Percentiles rank a stretch among this genome's conserved stretches.
These are phyloP conservation scores for Florisuga fusca DNA, from an alignment of 2,797 vertebrate species.

Conservation along the genomic window DNA sequence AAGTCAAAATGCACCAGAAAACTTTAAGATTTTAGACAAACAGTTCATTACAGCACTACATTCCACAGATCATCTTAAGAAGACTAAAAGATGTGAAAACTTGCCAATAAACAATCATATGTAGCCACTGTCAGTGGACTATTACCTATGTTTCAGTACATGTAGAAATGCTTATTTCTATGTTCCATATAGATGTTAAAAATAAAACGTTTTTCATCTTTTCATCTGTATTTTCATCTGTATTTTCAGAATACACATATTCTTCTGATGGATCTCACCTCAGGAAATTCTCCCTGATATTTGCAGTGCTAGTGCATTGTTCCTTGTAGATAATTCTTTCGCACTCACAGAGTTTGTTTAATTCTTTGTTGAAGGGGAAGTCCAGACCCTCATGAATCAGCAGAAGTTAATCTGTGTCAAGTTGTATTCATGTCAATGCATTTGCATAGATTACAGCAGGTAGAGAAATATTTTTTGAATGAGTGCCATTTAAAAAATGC, in stretches of 20 bases:
- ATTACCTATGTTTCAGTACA: not conserved
- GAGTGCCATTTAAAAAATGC: not conserved
- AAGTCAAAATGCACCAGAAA: not conserved
- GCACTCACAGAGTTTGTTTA: not conserved
- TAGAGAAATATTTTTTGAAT: not conserved
- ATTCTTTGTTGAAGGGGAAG: not conserved
- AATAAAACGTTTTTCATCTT: not conserved
- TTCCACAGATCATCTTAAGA: not conserved
- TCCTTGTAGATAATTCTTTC: not conserved
- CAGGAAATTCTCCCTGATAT: not conserved
- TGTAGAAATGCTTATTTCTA: not conserved
- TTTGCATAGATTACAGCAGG: not conserved
- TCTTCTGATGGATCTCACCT: not conserved
- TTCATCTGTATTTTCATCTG: no score
- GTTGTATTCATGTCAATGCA: not conserved
- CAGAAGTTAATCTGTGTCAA: not conserved
- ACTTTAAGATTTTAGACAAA: not conserved
- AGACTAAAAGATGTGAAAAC: not conserved
- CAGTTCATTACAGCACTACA: not conserved
- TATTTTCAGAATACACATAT: not conserved
- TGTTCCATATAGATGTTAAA: not conserved
- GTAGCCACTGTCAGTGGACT: not conserved
- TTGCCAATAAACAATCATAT: fast-evolving
- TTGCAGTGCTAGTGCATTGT: not conserved
- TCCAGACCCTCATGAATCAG: constrained; percentile 3